These are phyloP conservation scores for Drosophila leonis DNA, from an alignment of 2,888 invertebrate species.

Conservation along the genomic window DNA sequence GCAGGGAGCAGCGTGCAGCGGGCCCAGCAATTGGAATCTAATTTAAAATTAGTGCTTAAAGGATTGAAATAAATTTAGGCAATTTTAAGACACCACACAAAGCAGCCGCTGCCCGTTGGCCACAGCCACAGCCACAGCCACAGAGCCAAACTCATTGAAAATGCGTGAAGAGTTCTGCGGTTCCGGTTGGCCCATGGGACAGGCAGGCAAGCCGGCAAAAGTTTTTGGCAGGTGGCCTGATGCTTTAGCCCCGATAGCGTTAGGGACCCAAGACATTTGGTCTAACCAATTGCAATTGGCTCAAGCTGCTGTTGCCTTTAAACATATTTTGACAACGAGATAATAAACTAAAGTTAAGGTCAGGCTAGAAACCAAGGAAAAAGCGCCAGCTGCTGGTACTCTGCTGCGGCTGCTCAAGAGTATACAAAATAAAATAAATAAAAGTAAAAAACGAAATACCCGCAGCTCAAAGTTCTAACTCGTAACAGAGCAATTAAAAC, in stretches of 20 bases:
- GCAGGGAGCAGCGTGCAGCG: background rate
- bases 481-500: constrained; percentile 52
- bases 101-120: constrained; percentile 45
- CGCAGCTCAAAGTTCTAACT: constrained; percentile 47
- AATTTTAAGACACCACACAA: constrained; percentile 57
- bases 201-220: constrained; percentile 3
- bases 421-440: constrained; percentile 9
- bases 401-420: background rate
- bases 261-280: constrained; percentile 43
- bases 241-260: constrained; percentile 58
- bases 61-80: constrained; percentile 80
- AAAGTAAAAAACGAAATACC: background rate
- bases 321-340: constrained; percentile 52
- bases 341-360: constrained; percentile 47
- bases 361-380: constrained; percentile 43
- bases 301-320: constrained; percentile 55
- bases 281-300: constrained; percentile 49
- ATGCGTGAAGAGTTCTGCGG: constrained; percentile 61
- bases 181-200: constrained; percentile 56
- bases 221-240: constrained; percentile 74
- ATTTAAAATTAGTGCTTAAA: constrained; percentile 81
- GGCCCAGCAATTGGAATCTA: constrained; percentile 77
- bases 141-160: constrained; percentile 61
- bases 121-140: background rate
- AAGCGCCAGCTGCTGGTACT: constrained; percentile 32